phyloP scores from a whole-genome alignment of 2,113 vertebrate species.

The Leucosticte australis region DNA sequence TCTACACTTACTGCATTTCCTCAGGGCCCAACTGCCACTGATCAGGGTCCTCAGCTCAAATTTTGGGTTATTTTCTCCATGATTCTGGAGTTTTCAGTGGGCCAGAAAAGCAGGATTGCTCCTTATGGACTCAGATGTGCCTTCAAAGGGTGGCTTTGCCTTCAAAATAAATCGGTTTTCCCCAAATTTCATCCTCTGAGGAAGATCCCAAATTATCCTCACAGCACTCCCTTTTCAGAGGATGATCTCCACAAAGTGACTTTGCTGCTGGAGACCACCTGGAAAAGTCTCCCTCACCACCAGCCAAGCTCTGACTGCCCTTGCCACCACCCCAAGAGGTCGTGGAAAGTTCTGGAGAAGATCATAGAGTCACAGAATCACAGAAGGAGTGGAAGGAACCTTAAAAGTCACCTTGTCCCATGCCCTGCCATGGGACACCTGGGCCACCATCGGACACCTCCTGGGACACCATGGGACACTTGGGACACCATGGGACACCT shows the following conservation, averaged over 20 bases:
- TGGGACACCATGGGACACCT: too few relatives aligned
- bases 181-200: rapidly evolving
- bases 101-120: background rate
- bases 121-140: background rate
- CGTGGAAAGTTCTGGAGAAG: background rate
- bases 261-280: background rate
- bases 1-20: background rate
- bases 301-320: background rate
- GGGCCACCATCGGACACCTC: too few relatives aligned
- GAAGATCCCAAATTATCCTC: background rate
- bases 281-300: rapidly evolving
- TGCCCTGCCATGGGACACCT: background rate
- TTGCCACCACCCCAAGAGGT: rapidly evolving
- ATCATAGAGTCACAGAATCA: background rate
- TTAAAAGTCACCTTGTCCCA: background rate
- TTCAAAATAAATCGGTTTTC: background rate
- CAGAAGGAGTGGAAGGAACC: rapidly evolving
- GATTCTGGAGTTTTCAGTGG: background rate
- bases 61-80: background rate
- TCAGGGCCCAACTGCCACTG: background rate
- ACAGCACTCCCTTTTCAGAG: background rate
- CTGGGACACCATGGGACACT: too few relatives aligned
- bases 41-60: background rate
- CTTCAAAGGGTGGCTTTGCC: background rate
- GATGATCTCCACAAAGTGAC: background rate